A percentile compares a stretch with the other conserved stretches of the same genome.
Evolutionary conservation across 2,113 vertebrate species (phyloP).

Genomic region (Rhea americana): DNA sequence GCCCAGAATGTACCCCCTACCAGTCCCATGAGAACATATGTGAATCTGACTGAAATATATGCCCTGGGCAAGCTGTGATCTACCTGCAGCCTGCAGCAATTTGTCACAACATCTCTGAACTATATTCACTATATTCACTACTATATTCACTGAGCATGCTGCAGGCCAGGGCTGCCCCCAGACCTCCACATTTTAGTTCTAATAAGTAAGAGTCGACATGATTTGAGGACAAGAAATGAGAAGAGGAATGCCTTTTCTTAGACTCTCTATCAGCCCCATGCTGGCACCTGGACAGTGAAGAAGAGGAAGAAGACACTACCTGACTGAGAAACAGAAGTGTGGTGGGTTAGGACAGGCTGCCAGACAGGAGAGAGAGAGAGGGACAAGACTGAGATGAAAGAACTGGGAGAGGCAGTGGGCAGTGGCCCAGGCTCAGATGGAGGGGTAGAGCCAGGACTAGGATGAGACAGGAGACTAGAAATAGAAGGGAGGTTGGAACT

Average conservation of each 20-base stretch:
- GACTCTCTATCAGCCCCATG: not conserved
- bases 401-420: not conserved
- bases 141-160: not conserved
- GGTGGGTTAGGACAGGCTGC: not conserved
- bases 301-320: not conserved
- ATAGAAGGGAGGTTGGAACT: not conserved
- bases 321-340: not conserved
- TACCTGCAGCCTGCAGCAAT: not conserved
- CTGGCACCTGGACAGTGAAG: not conserved
- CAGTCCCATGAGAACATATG: not conserved
- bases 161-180: not conserved
- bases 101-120: not conserved
- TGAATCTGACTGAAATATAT: not conserved
- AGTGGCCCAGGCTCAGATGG: not conserved
- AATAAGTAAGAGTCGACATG: no score
- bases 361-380: not conserved
- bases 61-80: not conserved
- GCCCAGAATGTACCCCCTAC: not conserved
- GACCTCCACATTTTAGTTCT: no score
- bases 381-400: not conserved
- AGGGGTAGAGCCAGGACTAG: not conserved
- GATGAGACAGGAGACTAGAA: not conserved
- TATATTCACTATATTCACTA: not conserved
- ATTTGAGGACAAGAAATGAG: not conserved
- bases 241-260: not conserved